These are phyloP conservation scores for Clarias magur DNA, from an alignment of 2,113 vertebrate species.

Conservation along the genomic window DNA sequence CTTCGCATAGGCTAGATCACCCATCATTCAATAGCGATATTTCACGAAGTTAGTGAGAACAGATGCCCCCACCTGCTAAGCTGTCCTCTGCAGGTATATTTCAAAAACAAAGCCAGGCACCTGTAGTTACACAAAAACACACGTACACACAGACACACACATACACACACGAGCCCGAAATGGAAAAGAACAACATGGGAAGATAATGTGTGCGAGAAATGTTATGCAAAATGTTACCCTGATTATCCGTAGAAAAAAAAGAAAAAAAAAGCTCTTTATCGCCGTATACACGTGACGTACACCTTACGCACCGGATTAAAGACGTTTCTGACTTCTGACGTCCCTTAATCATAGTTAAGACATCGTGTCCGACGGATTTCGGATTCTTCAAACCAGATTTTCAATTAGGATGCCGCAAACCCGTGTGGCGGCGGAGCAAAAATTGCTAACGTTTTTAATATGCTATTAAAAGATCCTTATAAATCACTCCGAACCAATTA, in stretches of 20 bases:
- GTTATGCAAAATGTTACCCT: background rate
- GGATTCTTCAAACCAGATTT: slow-evolving; percentile 13
- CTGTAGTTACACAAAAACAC: slow-evolving; percentile 30
- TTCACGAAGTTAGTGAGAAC: slow-evolving; percentile 72
- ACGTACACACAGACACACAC: slow-evolving; percentile 3
- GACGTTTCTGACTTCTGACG: background rate
- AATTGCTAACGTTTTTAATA: slow-evolving; percentile 29
- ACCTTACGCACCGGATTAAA: background rate
- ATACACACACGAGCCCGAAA: background rate
- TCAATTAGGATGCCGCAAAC: slow-evolving; percentile 10
- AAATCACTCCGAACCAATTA: slow-evolving; percentile 33
- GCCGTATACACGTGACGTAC: background rate
- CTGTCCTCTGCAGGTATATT: slow-evolving; percentile 46
- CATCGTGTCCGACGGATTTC: background rate
- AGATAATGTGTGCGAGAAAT: background rate
- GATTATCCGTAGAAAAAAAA: background rate
- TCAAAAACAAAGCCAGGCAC: slow-evolving; percentile 36
- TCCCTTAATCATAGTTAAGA: background rate
- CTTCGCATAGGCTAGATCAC: slow-evolving; percentile 29
- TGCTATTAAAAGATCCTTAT: slow-evolving; percentile 28
- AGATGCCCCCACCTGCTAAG: slow-evolving; percentile 62
- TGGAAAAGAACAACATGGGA: background rate
- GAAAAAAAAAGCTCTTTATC: background rate
- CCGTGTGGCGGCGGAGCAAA: background rate
- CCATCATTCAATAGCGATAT: slow-evolving; percentile 37